A percentile compares a stretch with the other conserved stretches of the same genome.
phyloP scores from a whole-genome alignment of 1,140 invertebrate genomes.

The Procambarus virginalis region DNA sequence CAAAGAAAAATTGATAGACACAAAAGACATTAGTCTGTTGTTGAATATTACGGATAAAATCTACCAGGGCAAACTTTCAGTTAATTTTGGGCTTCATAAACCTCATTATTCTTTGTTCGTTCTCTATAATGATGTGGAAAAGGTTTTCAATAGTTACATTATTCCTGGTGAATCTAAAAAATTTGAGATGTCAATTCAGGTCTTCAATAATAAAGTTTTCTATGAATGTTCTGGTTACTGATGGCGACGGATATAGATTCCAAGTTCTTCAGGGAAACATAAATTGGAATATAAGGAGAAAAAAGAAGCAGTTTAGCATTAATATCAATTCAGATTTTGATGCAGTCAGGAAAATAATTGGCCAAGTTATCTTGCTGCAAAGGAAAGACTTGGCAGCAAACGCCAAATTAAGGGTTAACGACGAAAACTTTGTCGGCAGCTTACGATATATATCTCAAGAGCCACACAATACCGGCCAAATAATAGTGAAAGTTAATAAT shows the following conservation, averaged over 20 bases:
- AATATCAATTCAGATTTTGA: conserved; percentile 45
- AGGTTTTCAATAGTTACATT: conserved; percentile 6
- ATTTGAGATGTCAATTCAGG: conserved; percentile 12
- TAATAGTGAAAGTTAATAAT: conserved; percentile 21
- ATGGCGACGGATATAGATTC: conserved; percentile 21
- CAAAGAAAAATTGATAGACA: not conserved
- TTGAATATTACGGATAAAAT: not conserved
- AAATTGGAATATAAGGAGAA: conserved; percentile 23
- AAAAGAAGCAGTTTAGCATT: conserved; percentile 22
- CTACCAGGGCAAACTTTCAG: not conserved
- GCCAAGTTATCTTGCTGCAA: conserved; percentile 8
- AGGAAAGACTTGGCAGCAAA: conserved; percentile 23
- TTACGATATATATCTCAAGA: conserved; percentile 17
- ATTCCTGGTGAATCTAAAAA: conserved; percentile 43
- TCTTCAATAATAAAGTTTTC: not conserved
- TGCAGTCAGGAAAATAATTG: not conserved
- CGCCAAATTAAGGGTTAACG: conserved; percentile 28
- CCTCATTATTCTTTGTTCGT: conserved; percentile 19
- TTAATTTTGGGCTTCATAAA: not conserved
- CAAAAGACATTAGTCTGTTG: conserved; percentile 22
- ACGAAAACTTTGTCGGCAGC: conserved; percentile 7
- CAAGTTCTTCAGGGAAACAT: conserved; percentile 16
- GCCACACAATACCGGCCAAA: conserved; percentile 11
- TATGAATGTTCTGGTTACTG: not conserved
- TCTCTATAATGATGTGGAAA: not conserved